Percentiles rank a stretch among this genome's conserved stretches.
These are phyloP conservation scores for Amorpha juglandis DNA, from an alignment of 2,888 invertebrate species.

Conservation along the genomic window DNA sequence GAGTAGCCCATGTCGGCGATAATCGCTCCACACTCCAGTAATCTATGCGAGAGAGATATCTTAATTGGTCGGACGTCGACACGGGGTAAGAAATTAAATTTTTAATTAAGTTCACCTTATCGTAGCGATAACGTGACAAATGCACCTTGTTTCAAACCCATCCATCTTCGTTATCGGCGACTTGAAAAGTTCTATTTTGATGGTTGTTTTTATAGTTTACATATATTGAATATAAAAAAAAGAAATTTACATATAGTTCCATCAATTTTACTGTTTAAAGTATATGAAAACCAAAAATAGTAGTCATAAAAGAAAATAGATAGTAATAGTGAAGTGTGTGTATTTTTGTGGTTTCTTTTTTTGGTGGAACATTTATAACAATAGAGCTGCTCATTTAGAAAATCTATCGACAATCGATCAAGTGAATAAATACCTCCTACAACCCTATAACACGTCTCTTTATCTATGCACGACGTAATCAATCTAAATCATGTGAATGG, in stretches of 20 bases:
- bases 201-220: constrained; percentile 26
- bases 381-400: constrained; percentile 21
- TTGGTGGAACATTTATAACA: neutral
- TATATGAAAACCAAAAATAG: too few species aligned
- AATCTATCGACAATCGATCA: constrained; percentile 31
- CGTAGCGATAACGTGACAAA: constrained; percentile 58
- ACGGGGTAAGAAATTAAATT: constrained; percentile 54
- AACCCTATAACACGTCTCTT: constrained; percentile 42
- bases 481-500: constrained; percentile 72
- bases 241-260: neutral
- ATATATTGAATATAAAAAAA: constrained; percentile 25
- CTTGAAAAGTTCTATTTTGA: neutral
- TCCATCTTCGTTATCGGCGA: constrained; percentile 27
- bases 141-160: constrained; percentile 38
- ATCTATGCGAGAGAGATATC: constrained; percentile 64
- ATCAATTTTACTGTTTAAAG: too few species aligned
- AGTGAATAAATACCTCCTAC: constrained; percentile 37
- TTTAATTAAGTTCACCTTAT: constrained; percentile 63
- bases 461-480: constrained; percentile 56
- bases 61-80: constrained; percentile 60
- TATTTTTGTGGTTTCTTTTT: neutral
- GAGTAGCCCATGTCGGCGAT: constrained; percentile 57
- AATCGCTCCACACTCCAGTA: constrained; percentile 54
- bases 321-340: too few species aligned
- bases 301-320: too few species aligned